These are phyloP conservation scores for Desmodus rotundus DNA, from an alignment of 2,113 vertebrate species.

Conservation along the genomic window DNA sequence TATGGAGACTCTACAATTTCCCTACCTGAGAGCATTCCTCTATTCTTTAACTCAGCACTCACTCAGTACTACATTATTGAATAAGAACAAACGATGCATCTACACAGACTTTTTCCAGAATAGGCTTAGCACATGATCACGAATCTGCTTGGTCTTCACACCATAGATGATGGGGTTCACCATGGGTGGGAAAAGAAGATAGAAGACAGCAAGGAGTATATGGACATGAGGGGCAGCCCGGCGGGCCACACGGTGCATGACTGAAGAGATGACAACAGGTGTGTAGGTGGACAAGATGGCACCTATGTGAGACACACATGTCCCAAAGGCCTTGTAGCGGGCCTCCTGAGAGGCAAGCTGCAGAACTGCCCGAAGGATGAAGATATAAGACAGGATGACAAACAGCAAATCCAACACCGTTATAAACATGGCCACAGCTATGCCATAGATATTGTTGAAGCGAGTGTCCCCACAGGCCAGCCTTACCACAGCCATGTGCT, in stretches of 20 bases:
- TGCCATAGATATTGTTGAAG: conserved; percentile 70
- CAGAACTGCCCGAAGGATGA: conserved; percentile 58
- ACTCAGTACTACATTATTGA: background rate
- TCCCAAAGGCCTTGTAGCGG: conserved; percentile 63
- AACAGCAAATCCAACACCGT: conserved; percentile 67
- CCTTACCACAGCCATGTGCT: conserved; percentile 71
- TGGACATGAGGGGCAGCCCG: conserved; percentile 49
- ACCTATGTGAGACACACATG: conserved; percentile 66
- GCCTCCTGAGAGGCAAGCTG: conserved; percentile 60
- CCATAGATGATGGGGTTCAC: conserved; percentile 74
- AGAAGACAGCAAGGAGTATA: conserved; percentile 66
- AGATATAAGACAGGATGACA: conserved; percentile 62
- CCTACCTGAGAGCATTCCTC: background rate
- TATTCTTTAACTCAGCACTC: background rate
- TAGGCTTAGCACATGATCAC: conserved; percentile 50
- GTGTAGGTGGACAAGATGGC: conserved; percentile 65
- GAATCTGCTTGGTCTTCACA: conserved; percentile 70
- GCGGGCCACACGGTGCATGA: conserved; percentile 60
- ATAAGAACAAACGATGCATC: background rate
- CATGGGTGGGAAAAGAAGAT: conserved; percentile 72
- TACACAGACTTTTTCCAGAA: conserved; percentile 18
- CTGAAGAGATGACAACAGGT: conserved; percentile 58
- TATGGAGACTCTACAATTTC: background rate
- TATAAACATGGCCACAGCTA: conserved; percentile 60
- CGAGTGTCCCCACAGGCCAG: conserved; percentile 65